These are phyloP conservation scores for Prunella strophiata DNA, from an alignment of 2,797 vertebrate species.

Conservation along the genomic window DNA sequence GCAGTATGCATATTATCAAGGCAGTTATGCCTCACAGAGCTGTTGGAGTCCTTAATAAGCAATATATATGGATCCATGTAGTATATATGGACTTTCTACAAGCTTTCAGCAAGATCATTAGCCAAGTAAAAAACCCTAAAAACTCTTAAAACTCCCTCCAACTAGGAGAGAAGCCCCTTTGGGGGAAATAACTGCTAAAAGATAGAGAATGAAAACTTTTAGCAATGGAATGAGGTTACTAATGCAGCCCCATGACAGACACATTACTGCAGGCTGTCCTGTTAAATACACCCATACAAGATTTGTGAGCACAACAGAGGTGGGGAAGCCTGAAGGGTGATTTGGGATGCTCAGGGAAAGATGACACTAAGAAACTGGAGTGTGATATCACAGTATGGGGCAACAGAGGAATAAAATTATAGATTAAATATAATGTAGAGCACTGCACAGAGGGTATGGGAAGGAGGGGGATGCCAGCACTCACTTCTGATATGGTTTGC, in stretches of 20 bases:
- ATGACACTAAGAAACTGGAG: neutral
- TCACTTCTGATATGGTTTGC: neutral
- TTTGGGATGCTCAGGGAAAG: neutral
- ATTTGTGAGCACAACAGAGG: neutral
- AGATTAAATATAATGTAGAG: neutral
- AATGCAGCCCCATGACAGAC: neutral
- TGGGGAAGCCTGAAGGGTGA: neutral
- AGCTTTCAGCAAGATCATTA: neutral
- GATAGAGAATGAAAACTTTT: neutral
- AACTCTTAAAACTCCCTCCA: neutral
- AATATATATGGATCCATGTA: neutral
- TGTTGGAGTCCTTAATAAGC: neutral
- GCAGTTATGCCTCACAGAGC: neutral
- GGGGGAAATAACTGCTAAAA: neutral
- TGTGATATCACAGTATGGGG: neutral
- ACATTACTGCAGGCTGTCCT: neutral
- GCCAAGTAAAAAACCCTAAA: neutral
- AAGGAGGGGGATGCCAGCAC: neutral
- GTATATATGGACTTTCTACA: neutral
- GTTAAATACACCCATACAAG: neutral
- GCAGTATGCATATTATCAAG: neutral
- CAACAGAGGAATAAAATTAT: neutral
- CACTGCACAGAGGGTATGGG: neutral
- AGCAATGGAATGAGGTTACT: neutral
- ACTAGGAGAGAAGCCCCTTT: neutral